Evolutionary conservation across 2,797 vertebrate species (phyloP), one percentile per base, ranked within the genome.

Genomic region (Peromyscus nudipes): DNA sequence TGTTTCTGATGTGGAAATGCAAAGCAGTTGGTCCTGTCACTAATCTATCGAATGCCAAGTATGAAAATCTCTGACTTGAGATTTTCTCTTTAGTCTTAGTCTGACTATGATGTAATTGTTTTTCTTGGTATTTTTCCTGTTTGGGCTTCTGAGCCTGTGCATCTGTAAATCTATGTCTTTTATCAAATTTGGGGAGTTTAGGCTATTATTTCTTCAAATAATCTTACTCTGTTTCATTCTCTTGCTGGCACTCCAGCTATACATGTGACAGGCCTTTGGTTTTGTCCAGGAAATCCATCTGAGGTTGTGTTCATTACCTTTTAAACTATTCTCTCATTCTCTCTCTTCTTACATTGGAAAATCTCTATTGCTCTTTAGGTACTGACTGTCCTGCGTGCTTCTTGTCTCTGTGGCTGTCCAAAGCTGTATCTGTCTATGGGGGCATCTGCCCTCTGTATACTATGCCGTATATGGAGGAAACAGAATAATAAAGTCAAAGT

Each of bases 161-260:
- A 25, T 69, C 31, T 89, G 10, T 73, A 89, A 88, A 49, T 49
- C 64, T 43, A 67, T 67, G 9, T 76, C 34, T 64, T 55, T 79
- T 31, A 34, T 69, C 31, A 79, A 79, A 86, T 79, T 57, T 69
- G 62, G 19, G 29, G n/a, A 65, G 4, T 85, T 85, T 34, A 17
- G 62, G 43, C 62, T 65, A 46, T 46, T 34, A 25, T 85, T 85
- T 55, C 6, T 55, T 79, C 11, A 79, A 69, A 43, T 87, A 69
- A 49, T 88, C 71, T 69, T 88, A 81, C 73, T 40, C 25, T 83
- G 81, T 90, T 94, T 84, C 23, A 60, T 77, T 69, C 31, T 94
- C n/a, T 85, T 84, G 49, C n/a, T 84, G 60, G 29, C 49, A 67
- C 37, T 67, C 81, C 8, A 55, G 29, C 60, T 90, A 46, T 90